Base-by-base conservation (phyloP, 2,113 vertebrate species). In the Phrynosoma platyrhinos region DNA sequence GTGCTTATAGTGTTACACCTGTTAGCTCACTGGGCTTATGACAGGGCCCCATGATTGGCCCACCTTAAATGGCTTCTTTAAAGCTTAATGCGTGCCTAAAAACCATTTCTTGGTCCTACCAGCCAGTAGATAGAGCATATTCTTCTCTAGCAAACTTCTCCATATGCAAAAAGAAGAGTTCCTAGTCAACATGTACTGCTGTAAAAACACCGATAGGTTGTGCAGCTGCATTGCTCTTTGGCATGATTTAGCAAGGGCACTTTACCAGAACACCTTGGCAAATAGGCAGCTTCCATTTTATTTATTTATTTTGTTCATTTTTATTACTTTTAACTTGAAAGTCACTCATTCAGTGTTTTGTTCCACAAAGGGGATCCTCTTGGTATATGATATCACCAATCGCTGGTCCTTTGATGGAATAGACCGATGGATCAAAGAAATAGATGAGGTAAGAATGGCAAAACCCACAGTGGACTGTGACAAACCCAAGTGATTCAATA, bases 311-410 rank as follows among this genome's bases (percentile, higher is more conserved):
- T 68, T 25, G 7, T 68, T n/a, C 14, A 16, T 62, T 62, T 18
- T 62, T 62, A 4, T 62, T 62, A 14, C 58, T 62, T 62, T 62
- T 27, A 64, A 40, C 1, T 2, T 30, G 77, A 55, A 71, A 14
- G 10, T 25, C 2, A 84, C 53, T 3, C 20, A 4, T 13, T 2
- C 40, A 9, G 30, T 75, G 30, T 94, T 94, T 13, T 91, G 47
- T 94, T 80, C 71, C 66, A 69, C 83, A 0, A 96, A 99, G 99
- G 99, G 99, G n/a, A 99, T 99, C 93, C 97, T 99, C 80, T 96
- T 99, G 79, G 99, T 99, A 2, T 99, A 99, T 0, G 99, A 99
- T 94, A 99, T 99, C 96, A 99, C 99, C 3, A 99, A 99, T 83
- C 97, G 97, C 90, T 99, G 99, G 99, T 99, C 99, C 30, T 99